A percentile compares a stretch with the other conserved stretches of the same genome.
Conservation (phyloP, 2,797 vertebrate genomes). For the Smutsia gigantea region DNA sequence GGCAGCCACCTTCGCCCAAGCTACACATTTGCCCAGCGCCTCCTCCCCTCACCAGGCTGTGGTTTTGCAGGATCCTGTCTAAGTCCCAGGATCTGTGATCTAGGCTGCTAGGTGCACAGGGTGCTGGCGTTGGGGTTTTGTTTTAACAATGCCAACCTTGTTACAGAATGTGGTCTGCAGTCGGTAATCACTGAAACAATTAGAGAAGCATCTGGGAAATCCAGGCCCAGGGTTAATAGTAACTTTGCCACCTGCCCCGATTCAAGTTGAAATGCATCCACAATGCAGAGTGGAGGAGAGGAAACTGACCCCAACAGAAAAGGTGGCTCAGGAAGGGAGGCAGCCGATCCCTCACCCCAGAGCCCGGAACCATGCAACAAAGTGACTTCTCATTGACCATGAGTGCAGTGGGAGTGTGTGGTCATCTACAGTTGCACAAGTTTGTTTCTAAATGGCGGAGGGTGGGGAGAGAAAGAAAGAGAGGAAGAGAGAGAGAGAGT, state of each 20-base stretch:
- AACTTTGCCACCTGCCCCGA: background rate
- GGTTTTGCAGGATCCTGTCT: background rate
- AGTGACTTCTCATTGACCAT: background rate
- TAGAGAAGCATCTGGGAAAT: background rate
- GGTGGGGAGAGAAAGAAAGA: background rate
- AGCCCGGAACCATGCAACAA: accelerated
- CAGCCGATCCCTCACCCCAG: no score
- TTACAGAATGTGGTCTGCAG: background rate
- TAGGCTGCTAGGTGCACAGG: background rate
- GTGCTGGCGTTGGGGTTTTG: background rate
- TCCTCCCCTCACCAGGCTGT: background rate
- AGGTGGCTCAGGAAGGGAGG: background rate
- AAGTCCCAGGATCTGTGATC: background rate
- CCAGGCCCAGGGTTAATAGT: background rate
- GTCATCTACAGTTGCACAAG: background rate
- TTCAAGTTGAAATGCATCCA: background rate
- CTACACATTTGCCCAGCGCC: accelerated
- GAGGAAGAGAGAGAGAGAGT: background rate
- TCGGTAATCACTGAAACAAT: background rate
- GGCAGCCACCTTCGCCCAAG: background rate
- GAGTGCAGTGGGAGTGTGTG: no score
- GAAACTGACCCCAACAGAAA: background rate
- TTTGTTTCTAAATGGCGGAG: background rate
- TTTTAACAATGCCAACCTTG: background rate
- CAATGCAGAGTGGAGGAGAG: background rate